These are phyloP conservation scores for Luscinia megarhynchos DNA, from an alignment of 2,797 vertebrate species.

Conservation along the genomic window DNA sequence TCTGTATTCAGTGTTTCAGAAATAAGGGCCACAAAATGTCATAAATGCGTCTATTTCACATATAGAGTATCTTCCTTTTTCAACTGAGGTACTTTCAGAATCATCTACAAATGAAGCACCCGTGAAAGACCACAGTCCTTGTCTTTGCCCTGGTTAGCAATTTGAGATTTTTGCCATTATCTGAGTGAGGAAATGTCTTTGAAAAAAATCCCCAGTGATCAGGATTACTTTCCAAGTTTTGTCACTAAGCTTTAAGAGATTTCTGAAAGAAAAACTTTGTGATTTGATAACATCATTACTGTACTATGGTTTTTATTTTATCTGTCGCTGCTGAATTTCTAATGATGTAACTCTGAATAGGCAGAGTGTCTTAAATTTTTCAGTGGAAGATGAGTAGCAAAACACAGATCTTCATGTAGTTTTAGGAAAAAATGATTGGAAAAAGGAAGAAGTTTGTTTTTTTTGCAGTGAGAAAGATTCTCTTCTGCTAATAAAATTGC, in stretches of 20 bases:
- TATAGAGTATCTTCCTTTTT: neutral
- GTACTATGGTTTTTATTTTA: conserved; percentile 22
- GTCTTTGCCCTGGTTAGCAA: neutral
- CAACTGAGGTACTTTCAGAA: neutral
- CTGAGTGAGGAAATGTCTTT: neutral
- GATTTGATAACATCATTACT: conserved; percentile 27
- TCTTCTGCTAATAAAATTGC: conserved; percentile 41
- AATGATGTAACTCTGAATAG: conserved; percentile 38
- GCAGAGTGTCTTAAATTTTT: neutral
- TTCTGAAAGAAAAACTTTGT: conserved; percentile 4
- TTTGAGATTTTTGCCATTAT: conserved; percentile 1
- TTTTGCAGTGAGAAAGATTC: conserved; percentile 6
- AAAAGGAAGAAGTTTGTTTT: conserved; percentile 41
- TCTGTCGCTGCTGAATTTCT: conserved; percentile 6
- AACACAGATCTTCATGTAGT: conserved; percentile 10
- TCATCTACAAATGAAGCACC: neutral
- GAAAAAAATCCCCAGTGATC: neutral
- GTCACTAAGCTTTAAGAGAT: conserved; percentile 30
- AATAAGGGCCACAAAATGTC: neutral
- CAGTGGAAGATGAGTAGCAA: neutral
- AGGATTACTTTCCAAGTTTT: conserved; percentile 46
- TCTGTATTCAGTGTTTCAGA: neutral
- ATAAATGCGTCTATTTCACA: neutral
- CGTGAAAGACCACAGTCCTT: neutral
- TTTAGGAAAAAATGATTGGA: conserved; percentile 5